Evolutionary conservation across 2,888 invertebrate genomes (phyloP).

Genomic region (Gisinianus flammeolus): DNA sequence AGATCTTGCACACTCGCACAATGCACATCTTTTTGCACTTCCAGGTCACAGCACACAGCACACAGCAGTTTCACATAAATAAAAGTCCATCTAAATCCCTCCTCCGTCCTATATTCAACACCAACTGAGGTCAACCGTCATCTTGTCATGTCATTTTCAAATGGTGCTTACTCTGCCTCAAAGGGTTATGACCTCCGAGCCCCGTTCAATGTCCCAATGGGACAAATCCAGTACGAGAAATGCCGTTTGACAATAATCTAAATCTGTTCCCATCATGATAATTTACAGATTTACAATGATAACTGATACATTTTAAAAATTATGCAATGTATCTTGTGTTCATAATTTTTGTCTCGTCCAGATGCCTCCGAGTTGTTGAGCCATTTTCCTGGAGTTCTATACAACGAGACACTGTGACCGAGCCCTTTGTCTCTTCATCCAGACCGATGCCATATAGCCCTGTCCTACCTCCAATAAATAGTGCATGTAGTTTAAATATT

Average conservation of each 20-base stretch:
- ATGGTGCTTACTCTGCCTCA: slow-evolving; percentile 52
- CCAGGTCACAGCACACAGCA: background rate
- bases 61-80: background rate
- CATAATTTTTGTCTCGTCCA: no score
- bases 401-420: slow-evolving; percentile 44
- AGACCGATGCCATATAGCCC: background rate
- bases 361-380: slow-evolving; percentile 49
- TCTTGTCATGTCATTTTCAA: slow-evolving; percentile 7
- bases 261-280: no score
- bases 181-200: slow-evolving; percentile 51
- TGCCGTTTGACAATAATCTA: no score
- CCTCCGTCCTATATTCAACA: background rate
- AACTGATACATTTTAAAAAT: no score
- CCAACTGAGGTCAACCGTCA: background rate
- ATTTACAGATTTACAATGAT: no score
- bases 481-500: background rate
- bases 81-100: background rate
- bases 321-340: no score
- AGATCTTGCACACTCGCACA: background rate
- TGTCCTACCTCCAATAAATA: background rate
- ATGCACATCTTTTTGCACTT: background rate
- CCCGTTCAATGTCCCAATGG: slow-evolving; percentile 54
- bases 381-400: slow-evolving; percentile 45
- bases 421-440: slow-evolving; percentile 30
- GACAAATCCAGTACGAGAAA: slow-evolving; percentile 41